Base-by-base conservation (phyloP, 2,888 invertebrate species). In the Cephus rjabovi region DNA sequence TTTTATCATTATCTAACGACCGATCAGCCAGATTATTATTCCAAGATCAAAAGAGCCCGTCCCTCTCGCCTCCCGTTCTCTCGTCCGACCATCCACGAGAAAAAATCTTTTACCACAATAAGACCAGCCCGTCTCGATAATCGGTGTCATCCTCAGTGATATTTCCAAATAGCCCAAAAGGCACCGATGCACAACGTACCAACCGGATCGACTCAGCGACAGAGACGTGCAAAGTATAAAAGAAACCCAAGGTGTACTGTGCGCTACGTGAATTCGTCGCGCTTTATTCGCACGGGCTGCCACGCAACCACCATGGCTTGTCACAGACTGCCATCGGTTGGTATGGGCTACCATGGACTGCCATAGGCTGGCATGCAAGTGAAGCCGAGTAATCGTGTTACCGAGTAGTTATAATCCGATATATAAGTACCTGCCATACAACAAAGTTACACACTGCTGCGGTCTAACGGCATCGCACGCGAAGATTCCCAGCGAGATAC, bases 381-480 rank as follows among this genome's bases (percentile, higher is more conserved):
- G 12, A 1, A 71, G 31, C 2, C 31, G 31, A 71, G 71, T 71
- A 71, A 71, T 71, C 71, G 71, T 71, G 71, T 71, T 71, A 71
- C 71, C 71, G 71, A 71, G 71, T 71, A 11, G 71, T 71, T 71
- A 71, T 31, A 71, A 71, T 34, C 71, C 15, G 71, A 71, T 71
- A 71, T 34, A 71, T 34, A 34, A 71, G 71, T 71, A 71, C 71
- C 71, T 71, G 71, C 71, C 71, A 23, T 31, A 71, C 31, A 33
- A 71, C 71, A 71, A 71, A 71, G 71, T 71, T 71, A 71, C 30
- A 71, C 71, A 31, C 31, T 71, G 34, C 23, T 34, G 71, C 12
- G 34, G 71, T 31, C 71, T 71, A 71, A 71, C 71, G 71, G 71
- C 31, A 71, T 71, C 71, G 71, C 34, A 71, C 71, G 71, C 71